Base-by-base conservation (phyloP, 2,797 vertebrate genomes). In the Xiphorhynchus erythropygius region DNA sequence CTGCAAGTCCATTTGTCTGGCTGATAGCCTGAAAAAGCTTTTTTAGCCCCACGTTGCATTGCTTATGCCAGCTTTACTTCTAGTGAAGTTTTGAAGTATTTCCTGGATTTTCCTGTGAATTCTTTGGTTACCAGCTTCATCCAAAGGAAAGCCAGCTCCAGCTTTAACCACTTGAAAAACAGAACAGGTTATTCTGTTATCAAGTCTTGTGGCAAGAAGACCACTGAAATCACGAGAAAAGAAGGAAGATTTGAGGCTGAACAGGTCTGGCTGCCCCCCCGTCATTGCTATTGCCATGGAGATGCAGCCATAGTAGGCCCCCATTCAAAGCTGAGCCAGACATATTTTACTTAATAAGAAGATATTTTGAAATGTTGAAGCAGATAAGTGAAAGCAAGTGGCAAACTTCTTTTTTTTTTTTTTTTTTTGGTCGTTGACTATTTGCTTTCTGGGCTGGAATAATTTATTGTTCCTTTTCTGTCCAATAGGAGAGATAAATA, bases 401-500 rank as follows among this genome's bases (percentile, higher is more conserved):
- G 67, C 75, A 89, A 79, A 77, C 18, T 49, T 41, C 23, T 75
- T 27, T 8, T 25, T 75, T 74, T 50, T 33, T 15, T 37, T 24
- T 33, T 62, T 82, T 46, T 27, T 96, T 96, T 75, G 46, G 78
- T 87, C 93, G 67, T 53, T 74, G 86, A 17, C 47, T 94, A 35
- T 97, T 94, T 93, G 42, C 68, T 94, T 94, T 95, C 27, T 62
- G 77, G 75, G 55, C 41, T 78, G 80, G 82, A 93, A 95, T 94
- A 95, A 96, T 96, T 95, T 97, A 94, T 82, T 68, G 13, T 64
- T 93, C 83, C 12, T 89, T 95, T 94, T 94, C 87, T 83, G 76
- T 83, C 86, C 87, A 95, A 59, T 46, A 84, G 67, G 80, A 82
- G 78, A 96, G 93, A 94, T 96, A 95, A 96, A 97, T 92, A 94